phyloP scores from a whole-genome alignment of 2,113 vertebrate species.

The Uria lomvia region DNA sequence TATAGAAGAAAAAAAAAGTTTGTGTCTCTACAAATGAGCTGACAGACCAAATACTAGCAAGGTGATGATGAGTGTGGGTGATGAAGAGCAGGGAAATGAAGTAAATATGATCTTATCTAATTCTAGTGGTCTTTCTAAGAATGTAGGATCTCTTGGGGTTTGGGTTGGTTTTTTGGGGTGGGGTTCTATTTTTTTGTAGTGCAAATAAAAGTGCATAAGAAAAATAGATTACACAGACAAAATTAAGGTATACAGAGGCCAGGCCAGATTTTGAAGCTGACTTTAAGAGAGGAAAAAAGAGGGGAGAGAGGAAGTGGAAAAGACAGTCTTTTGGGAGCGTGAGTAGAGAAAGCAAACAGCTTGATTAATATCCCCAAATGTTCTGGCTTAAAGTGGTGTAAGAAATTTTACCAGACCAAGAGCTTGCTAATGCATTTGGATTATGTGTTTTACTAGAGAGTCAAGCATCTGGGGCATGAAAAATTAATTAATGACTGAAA shows the following conservation, averaged over 20 bases:
- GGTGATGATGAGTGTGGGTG: background rate
- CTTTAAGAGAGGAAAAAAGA: background rate
- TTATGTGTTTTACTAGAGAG: background rate
- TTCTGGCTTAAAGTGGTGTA: background rate
- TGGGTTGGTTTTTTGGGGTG: background rate
- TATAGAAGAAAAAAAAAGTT: background rate
- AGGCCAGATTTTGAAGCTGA: background rate
- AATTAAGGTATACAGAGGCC: background rate
- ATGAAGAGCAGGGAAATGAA: background rate
- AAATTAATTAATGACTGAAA: background rate
- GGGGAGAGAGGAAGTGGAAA: background rate
- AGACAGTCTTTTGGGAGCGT: background rate
- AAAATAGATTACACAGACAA: background rate
- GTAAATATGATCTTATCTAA: background rate
- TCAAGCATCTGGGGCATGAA: background rate
- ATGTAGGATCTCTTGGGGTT: background rate
- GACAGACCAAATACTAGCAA: background rate
- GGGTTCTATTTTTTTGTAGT: background rate
- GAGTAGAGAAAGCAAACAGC: background rate
- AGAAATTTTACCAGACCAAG: too few relatives aligned
- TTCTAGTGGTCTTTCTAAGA: background rate
- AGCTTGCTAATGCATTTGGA: background rate
- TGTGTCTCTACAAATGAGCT: background rate
- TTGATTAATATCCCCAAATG: background rate
- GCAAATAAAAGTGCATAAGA: background rate